Base-by-base conservation (phyloP, 37 sponge, comb jelly and placozoan species). In the Mnemiopsis leidyi region DNA sequence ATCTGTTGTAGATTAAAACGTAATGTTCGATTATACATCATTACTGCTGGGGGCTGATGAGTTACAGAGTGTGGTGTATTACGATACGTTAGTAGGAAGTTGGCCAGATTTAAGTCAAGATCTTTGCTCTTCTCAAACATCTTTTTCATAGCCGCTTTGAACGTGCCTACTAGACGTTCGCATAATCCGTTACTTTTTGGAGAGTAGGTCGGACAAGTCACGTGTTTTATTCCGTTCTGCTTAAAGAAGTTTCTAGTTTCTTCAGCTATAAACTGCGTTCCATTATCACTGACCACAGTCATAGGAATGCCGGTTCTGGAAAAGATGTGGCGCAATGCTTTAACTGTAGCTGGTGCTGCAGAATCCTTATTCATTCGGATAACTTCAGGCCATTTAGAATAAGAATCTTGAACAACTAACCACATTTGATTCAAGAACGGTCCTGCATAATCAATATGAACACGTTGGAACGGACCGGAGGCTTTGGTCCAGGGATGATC, bases 331-430 rank as follows among this genome's bases (percentile, higher is more conserved):
- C 82, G 39, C 35, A 93, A 26, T 2, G 23, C 24, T n/a, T 26
- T 5, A 2, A 82, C 48, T 73, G 90, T 82, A 29, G 76, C 36
- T 3, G 34, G 33, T 2, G 88, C 32, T 18, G 40, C 68, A 3
- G 94, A 77, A 38, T 77, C 16, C 23, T 40, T 82, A 21, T 24
- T 31, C 26, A 34, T 68, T 31, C 28, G 68, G 0, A 83, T 39
- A 61, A 61, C 68, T 23, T 93, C 88, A 32, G 76, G 24, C 88
- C 94, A 93, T 83, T 93, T 93, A 1, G 92, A 94, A 25, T 92
- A 69, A 21, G 94, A 34, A 32, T 94, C 94, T n/a, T 85, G 92
- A 5, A 94, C 61, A 1, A 94, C 32, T 31, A 94, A 67, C n/a
- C 88, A 94, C 92, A 69, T 40, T 0, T 67, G 68, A 23, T 32